Evolutionary conservation across 2,888 invertebrate genomes (phyloP).

Genomic region (Agonopterix subpropinquella): DNA sequence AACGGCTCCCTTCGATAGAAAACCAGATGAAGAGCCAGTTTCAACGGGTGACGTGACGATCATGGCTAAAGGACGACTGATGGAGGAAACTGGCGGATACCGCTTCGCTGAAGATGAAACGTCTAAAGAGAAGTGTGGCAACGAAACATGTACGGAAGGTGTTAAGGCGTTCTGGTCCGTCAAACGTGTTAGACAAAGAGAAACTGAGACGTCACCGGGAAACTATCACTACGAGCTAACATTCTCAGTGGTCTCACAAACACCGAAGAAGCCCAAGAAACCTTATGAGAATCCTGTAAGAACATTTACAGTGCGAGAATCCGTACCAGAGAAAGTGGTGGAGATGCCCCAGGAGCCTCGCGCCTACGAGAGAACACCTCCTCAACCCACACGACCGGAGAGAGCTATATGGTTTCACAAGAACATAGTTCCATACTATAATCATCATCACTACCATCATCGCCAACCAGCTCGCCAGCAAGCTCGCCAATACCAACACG

Average conservation of each 20-base stretch:
- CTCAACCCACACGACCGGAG: constrained; percentile 28
- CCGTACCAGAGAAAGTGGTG: constrained; percentile 40
- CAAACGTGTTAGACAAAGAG: constrained; percentile 79
- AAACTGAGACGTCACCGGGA: constrained; percentile 55
- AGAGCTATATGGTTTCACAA: constrained; percentile 59
- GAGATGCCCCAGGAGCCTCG: constrained; percentile 26
- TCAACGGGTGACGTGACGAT: constrained; percentile 79
- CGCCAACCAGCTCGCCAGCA: constrained; percentile 25
- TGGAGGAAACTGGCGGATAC: constrained; percentile 68
- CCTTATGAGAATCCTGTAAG: constrained; percentile 73
- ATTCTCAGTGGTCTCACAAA: constrained; percentile 76
- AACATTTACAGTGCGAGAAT: constrained; percentile 79
- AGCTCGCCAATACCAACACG: constrained; percentile 27
- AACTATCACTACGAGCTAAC: constrained; percentile 79
- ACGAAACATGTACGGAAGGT: constrained; percentile 66
- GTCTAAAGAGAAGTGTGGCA: constrained; percentile 41
- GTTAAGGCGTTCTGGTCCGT: constrained; percentile 82
- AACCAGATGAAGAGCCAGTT: constrained; percentile 54
- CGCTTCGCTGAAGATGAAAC: constrained; percentile 72
- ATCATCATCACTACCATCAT: neutral
- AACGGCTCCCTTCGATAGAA: constrained; percentile 57
- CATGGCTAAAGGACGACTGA: constrained; percentile 78
- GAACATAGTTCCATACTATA: constrained; percentile 42
- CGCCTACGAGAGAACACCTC: constrained; percentile 17
- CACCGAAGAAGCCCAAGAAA: constrained; percentile 58